Conservation (phyloP, 2,888 invertebrate species). For the Plemyria rubiginata region DNA sequence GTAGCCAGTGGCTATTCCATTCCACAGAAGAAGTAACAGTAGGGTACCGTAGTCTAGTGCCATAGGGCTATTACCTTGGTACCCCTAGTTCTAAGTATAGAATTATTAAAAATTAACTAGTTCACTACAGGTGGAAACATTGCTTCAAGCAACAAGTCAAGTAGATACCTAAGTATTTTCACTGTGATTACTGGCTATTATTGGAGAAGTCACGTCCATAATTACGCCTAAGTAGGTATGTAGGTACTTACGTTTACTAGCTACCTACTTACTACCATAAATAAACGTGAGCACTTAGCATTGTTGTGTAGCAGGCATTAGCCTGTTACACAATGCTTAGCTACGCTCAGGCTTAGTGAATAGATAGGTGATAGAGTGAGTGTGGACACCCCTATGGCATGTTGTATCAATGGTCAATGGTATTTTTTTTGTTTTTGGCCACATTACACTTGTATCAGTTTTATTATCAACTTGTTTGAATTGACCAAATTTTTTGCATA, state of each 20-base stretch:
- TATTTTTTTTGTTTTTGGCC: too few relatives aligned
- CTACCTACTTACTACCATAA: not conserved
- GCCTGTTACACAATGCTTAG: conserved; percentile 5
- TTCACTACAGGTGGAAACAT: conserved; percentile 22
- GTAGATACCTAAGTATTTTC: conserved; percentile 14
- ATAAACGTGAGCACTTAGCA: not conserved
- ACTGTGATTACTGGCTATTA: conserved; percentile 15
- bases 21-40: too few relatives aligned
- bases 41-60: too few relatives aligned
- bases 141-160: conserved; percentile 15
- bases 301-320: too few relatives aligned
- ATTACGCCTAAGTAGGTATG: conserved; percentile 10
- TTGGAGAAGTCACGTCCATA: conserved; percentile 6
- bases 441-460: too few relatives aligned
- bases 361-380: conserved; percentile 5
- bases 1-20: too few relatives aligned
- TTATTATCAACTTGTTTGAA: too few relatives aligned
- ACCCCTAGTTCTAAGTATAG: too few relatives aligned
- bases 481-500: too few relatives aligned
- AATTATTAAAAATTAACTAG: conserved; percentile 30
- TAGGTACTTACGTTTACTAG: not conserved
- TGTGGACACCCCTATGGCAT: conserved; percentile 1
- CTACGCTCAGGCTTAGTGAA: conserved; percentile 1
- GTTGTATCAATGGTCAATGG: conserved; percentile 4
- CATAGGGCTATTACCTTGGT: too few relatives aligned